Evolutionary conservation across 2,888 invertebrate genomes (phyloP).

Genomic region (Petrophora chlorosata): DNA sequence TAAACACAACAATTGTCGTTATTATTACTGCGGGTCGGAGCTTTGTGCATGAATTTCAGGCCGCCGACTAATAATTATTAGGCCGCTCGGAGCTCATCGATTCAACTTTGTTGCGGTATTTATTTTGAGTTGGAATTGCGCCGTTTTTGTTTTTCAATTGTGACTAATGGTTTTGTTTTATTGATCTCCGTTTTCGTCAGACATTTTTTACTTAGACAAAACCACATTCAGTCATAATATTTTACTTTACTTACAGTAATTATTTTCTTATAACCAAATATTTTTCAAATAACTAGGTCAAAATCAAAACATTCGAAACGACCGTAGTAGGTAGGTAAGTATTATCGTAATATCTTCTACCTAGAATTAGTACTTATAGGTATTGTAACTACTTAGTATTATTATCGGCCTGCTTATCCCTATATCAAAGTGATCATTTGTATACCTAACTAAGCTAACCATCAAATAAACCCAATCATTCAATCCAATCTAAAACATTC

Average conservation of each 20-base stretch:
- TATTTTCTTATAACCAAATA: too few relatives aligned
- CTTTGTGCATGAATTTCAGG: constrained; percentile 84
- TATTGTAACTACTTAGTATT: too few relatives aligned
- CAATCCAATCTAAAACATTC: constrained; percentile 18
- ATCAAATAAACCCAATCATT: neutral
- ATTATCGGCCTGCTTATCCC: too few relatives aligned
- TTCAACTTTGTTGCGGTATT: constrained; percentile 74
- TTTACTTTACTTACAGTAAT: too few relatives aligned
- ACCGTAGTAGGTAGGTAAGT: too few relatives aligned
- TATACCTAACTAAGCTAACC: neutral
- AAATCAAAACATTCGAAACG: too few relatives aligned
- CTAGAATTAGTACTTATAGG: too few relatives aligned
- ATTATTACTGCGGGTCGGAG: constrained; percentile 83
- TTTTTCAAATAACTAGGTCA: too few relatives aligned
- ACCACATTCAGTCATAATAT: too few relatives aligned
- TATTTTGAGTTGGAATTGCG: constrained; percentile 52
- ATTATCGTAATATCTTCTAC: too few relatives aligned
- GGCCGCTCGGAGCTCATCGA: constrained; percentile 73
- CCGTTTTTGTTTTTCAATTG: constrained; percentile 32
- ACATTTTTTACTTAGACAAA: too few relatives aligned
- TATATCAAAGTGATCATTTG: too few relatives aligned
- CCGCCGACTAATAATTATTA: constrained; percentile 82
- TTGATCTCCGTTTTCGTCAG: neutral
- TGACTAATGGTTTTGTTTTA: constrained; percentile 24
- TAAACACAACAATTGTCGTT: constrained; percentile 84